Evolutionary conservation across 2,113 vertebrate species (phyloP).

Genomic region (Capreolus pygargus): DNA sequence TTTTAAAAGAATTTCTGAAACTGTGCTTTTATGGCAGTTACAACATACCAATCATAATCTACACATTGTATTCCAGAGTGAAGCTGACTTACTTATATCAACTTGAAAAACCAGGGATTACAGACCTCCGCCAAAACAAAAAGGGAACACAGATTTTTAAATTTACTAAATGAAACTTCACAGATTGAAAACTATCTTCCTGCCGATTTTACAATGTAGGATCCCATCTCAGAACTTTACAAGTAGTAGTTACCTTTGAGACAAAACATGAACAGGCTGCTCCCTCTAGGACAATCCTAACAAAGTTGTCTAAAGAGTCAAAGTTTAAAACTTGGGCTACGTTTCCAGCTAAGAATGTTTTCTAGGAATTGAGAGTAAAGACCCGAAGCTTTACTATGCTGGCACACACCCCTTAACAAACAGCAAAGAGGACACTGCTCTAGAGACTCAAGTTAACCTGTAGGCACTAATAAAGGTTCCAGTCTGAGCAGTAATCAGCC

Average conservation of each 20-base stretch:
- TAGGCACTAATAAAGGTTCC: neutral
- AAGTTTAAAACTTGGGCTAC: neutral
- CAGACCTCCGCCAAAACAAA: neutral
- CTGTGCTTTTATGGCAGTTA: neutral
- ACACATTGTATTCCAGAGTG: neutral
- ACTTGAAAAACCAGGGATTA: neutral
- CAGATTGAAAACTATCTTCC: neutral
- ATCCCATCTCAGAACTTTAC: neutral
- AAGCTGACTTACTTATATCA: neutral
- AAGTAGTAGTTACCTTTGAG: neutral
- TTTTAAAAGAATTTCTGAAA: neutral
- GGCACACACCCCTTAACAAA: neutral
- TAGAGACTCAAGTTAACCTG: neutral
- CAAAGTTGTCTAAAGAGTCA: neutral
- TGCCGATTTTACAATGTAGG: neutral
- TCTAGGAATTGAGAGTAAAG: neutral
- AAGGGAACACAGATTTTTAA: neutral
- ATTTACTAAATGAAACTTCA: neutral
- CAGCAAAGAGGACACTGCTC: neutral
- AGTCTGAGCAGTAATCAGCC: neutral
- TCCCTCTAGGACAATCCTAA: neutral
- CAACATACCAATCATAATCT: neutral
- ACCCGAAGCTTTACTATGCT: neutral
- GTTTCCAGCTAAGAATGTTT: neutral
- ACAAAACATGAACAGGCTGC: neutral